phyloP scores from a whole-genome alignment of 2,797 vertebrate species.

The Pangasius macronema region DNA sequence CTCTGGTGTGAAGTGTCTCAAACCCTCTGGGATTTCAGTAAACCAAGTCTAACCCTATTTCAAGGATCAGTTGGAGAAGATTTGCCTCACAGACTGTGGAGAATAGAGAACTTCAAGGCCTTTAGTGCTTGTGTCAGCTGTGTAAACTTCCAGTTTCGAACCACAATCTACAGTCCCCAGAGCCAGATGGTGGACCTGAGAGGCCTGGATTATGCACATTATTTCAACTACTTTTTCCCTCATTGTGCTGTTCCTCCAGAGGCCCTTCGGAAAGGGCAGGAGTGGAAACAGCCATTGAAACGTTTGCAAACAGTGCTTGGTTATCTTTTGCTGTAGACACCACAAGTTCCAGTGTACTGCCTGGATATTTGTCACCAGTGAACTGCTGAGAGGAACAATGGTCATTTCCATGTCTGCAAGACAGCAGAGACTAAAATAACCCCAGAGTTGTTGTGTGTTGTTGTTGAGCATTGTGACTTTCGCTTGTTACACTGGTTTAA shows the following conservation, averaged over 20 bases:
- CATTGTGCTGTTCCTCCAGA: constrained; percentile 36
- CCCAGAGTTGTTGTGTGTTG: constrained; percentile 20
- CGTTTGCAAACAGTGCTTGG: constrained; percentile 25
- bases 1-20: constrained; percentile 60
- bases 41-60: constrained; percentile 53
- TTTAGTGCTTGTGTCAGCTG: constrained; percentile 65
- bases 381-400: constrained; percentile 49
- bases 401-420: constrained; percentile 46
- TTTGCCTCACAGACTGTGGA: constrained; percentile 51
- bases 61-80: constrained; percentile 55
- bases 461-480: constrained; percentile 20
- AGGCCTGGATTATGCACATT: constrained; percentile 50
- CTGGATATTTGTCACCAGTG: constrained; percentile 35
- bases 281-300: constrained; percentile 28
- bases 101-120: constrained; percentile 39
- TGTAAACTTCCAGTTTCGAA: constrained; percentile 68
- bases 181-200: constrained; percentile 65
- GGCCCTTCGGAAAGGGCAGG: constrained; percentile 18
- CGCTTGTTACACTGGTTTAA: not conserved
- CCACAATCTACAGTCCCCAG: constrained; percentile 63
- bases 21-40: constrained; percentile 54
- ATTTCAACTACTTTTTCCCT: constrained; percentile 48
- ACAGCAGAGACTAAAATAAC: constrained; percentile 45
- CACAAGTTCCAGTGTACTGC: constrained; percentile 29
- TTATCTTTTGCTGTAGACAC: constrained; percentile 32